A percentile compares a stretch with the other conserved stretches of the same genome.
These are phyloP conservation scores for Melitaea cinxia DNA, from an alignment of 1,140 invertebrate genomes.

Conservation along the genomic window DNA sequence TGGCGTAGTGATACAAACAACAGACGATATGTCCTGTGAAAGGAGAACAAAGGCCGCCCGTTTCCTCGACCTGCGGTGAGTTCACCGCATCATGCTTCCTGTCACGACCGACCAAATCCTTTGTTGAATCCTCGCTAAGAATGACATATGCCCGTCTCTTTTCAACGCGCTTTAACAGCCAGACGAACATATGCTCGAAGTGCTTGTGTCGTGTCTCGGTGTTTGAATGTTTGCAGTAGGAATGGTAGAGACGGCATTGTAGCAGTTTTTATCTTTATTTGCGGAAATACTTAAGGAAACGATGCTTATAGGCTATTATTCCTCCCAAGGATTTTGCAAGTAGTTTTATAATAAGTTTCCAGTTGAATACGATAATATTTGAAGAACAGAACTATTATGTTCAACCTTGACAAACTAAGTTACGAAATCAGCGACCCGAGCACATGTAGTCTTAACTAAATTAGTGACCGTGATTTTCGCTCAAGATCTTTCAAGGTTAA, in stretches of 20 bases:
- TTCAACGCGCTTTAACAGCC: conserved; percentile 55
- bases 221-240: conserved; percentile 26
- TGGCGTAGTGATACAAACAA: conserved; percentile 59
- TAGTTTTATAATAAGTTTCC: conserved; percentile 46
- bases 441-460: conserved; percentile 64
- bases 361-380: conserved; percentile 57
- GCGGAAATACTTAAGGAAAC: conserved; percentile 48
- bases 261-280: conserved; percentile 38
- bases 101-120: conserved; percentile 62
- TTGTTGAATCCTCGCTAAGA: conserved; percentile 69
- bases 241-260: conserved; percentile 23
- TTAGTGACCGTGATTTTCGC: conserved; percentile 63
- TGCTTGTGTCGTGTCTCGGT: conserved; percentile 47
- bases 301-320: conserved; percentile 45
- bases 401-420: conserved; percentile 69
- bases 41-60: conserved; percentile 75
- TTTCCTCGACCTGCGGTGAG: conserved; percentile 79
- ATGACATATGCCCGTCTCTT: conserved; percentile 71
- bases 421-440: conserved; percentile 62
- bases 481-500: conserved; percentile 10
- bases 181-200: conserved; percentile 54
- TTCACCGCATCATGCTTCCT: conserved; percentile 65
- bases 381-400: conserved; percentile 71
- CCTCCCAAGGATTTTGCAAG: conserved; percentile 46
- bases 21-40: conserved; percentile 77